A percentile compares a stretch with the other conserved stretches of the same genome.
These are phyloP conservation scores for Malthinus flaveolus DNA, from an alignment of 2,888 invertebrate genomes.

Conservation along the genomic window DNA sequence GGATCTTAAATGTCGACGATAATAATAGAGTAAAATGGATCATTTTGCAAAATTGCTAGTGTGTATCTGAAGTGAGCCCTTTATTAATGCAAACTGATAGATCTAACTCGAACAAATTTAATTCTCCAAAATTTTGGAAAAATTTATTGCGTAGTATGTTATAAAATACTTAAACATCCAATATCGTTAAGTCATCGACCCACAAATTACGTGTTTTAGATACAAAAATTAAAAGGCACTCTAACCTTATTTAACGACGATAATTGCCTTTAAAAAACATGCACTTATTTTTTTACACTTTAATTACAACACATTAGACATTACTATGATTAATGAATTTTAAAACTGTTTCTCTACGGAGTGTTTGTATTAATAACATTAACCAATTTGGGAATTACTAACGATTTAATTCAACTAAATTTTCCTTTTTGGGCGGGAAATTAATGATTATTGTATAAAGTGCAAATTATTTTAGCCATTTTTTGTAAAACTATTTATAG, in stretches of 20 bases:
- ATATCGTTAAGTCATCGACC: conserved; percentile 26
- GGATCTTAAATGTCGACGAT: no score
- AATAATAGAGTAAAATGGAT: no score
- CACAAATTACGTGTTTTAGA: conserved; percentile 14
- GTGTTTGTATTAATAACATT: no score
- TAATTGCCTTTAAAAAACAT: conserved; percentile 20
- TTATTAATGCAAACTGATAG: no score
- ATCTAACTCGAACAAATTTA: no score
- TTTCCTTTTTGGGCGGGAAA: conserved; percentile 15
- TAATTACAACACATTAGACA: background rate
- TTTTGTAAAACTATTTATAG: conserved; percentile 18
- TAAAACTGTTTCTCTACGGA: conserved; percentile 8
- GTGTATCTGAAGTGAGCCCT: no score
- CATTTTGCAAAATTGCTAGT: no score
- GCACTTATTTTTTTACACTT: background rate
- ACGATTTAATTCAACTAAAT: background rate
- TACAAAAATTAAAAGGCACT: conserved; percentile 18
- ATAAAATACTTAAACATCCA: conserved; percentile 12
- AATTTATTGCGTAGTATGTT: conserved; percentile 18
- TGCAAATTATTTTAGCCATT: conserved; percentile 12
- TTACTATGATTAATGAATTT: no score
- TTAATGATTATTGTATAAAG: conserved; percentile 15
- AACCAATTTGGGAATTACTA: no score
- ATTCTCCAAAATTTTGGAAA: conserved; percentile 4
- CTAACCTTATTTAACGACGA: conserved; percentile 17